A percentile compares a stretch with the other conserved stretches of the same genome.
Evolutionary conservation across 1,140 invertebrate species (phyloP).

Genomic region (Neotoxoptera formosana): DNA sequence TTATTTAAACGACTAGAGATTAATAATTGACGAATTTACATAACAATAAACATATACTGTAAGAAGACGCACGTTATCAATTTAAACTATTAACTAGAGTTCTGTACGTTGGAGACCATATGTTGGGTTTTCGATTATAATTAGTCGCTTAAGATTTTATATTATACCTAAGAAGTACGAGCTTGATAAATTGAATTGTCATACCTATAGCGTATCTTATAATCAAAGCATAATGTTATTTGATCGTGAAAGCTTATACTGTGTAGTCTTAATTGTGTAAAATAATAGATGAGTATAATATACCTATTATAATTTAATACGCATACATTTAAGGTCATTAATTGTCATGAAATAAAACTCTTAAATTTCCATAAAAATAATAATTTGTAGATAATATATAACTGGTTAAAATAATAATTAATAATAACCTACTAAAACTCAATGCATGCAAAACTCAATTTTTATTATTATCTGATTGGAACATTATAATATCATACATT

Average conservation of each 20-base stretch:
- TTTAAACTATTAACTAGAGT: neutral
- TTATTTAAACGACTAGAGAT: neutral
- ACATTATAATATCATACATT: neutral
- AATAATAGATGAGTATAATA: neutral
- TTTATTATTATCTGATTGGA: neutral
- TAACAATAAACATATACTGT: conserved; percentile 7
- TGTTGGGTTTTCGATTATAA: neutral
- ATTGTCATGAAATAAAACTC: neutral
- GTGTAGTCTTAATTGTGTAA: neutral
- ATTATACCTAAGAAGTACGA: neutral
- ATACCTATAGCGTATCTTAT: neutral
- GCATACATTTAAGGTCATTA: neutral
- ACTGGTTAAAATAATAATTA: neutral
- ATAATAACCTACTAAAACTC: neutral
- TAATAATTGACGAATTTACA: neutral
- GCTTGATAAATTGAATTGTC: neutral
- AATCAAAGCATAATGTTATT: neutral
- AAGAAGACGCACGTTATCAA: neutral
- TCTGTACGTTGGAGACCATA: neutral
- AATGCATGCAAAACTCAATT: neutral
- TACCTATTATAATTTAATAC: neutral
- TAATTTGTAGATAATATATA: neutral
- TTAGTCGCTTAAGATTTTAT: neutral
- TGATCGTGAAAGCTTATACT: neutral
- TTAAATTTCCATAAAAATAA: neutral